Conservation (phyloP, 53 echinoderm and acorn worm species). For the Echinarachnius parma region DNA sequence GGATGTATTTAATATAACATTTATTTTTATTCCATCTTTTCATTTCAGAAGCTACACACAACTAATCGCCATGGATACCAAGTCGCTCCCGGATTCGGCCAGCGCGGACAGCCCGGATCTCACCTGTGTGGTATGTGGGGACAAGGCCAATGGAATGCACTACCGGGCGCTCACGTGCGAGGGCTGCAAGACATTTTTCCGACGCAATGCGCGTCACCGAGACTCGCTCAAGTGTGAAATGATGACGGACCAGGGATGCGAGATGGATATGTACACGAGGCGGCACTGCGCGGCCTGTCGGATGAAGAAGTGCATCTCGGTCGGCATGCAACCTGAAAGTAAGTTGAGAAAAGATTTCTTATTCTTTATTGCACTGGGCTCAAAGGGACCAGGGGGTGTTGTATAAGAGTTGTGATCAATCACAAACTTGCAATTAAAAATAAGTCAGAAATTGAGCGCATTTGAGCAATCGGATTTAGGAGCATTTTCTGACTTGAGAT, state of each 20-base stretch:
- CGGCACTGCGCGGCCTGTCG: slow-evolving; percentile 82
- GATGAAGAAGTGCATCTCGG: slow-evolving; percentile 84
- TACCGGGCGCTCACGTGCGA: slow-evolving; percentile 90
- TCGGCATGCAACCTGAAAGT: slow-evolving; percentile 85
- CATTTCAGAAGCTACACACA: too few species aligned
- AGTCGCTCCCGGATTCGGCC: slow-evolving; percentile 19
- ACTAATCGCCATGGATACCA: slow-evolving; percentile 5
- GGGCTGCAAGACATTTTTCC: slow-evolving; percentile 94
- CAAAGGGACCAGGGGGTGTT: not conserved
- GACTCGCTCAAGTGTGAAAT: slow-evolving; percentile 78
- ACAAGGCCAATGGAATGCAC: slow-evolving; percentile 90
- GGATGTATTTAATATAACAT: too few species aligned
- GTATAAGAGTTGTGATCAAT: too few species aligned
- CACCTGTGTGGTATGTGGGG: slow-evolving; percentile 79
- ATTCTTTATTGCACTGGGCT: not conserved
- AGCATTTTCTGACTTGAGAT: too few species aligned
- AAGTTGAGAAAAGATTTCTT: slow-evolving; percentile 34
- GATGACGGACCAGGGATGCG: slow-evolving; percentile 61
- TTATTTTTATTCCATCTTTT: too few species aligned
- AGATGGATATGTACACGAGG: slow-evolving; percentile 84
- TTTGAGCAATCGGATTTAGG: too few species aligned
- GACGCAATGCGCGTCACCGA: slow-evolving; percentile 70
- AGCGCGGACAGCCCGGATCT: slow-evolving; percentile 23
- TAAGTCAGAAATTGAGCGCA: too few species aligned
- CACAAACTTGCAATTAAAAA: too few species aligned